Base-by-base conservation (phyloP, 2,113 vertebrate genomes). In the Amazona guildingii region DNA sequence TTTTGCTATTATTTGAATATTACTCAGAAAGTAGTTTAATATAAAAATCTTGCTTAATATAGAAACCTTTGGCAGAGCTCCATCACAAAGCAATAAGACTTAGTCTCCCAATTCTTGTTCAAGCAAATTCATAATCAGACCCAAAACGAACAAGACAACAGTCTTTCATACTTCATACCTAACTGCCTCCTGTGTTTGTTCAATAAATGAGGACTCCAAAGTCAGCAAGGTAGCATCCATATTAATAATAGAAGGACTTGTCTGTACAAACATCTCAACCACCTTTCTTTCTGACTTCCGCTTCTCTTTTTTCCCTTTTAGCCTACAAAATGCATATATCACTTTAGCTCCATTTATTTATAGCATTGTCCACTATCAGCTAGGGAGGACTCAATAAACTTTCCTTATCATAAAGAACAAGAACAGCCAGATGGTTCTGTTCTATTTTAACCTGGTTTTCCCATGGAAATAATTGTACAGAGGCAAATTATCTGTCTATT, bases 281-380 rank as follows among this genome's bases (percentile, higher is more conserved):
- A 28, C 5, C 27, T 10, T 52, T 29, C 11, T 52, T 41, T 51
- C 66, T 41, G 41, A 48, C 5, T 59, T 57, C 74, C 70, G 25
- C 46, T 64, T 62, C 54, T 66, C 29, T 57, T n/a, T 39, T 25
- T 23, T 4, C 17, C 18, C 6, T 52, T 31, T n/a, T 4, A 37
- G 7, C 9, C 49, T 86, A 28, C 44, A 63, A 11, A n/a, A 46
- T 10, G 23, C 9, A 44, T 0, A 15, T 66, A 73, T 19, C 48
- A 2, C 49, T 51, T 62, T 23, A 49, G n/a, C 35, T 83, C 17
- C 27, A 35, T 67, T 92, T 73, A 52, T 8, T 57, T 46, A 92
- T 5, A 24, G 4, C 1, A 3, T 10, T 13, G 4, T 3, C n/a
- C 67, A 5, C 43, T 15, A 1, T 14, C 35, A 37, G 52, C 52